Evolutionary conservation across 2,797 vertebrate genomes (phyloP).

Genomic region (Sandelia bainsii): DNA sequence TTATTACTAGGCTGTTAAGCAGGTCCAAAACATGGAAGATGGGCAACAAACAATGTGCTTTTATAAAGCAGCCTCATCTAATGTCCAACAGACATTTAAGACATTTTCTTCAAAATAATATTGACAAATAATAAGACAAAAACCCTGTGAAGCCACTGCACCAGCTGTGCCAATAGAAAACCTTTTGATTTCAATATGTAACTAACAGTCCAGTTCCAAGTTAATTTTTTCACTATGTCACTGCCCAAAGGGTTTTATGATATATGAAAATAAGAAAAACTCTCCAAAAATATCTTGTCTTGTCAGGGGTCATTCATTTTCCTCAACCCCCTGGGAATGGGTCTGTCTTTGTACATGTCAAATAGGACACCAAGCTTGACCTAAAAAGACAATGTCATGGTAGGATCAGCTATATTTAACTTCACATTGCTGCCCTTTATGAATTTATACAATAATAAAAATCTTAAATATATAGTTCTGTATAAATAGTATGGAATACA

Average conservation of each 20-base stretch:
- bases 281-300: not conserved
- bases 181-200: not conserved
- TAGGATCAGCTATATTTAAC: conserved; percentile 1
- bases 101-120: no score
- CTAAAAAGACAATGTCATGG: not conserved
- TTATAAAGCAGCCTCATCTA: not conserved
- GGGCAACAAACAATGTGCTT: not conserved
- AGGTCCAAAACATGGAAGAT: not conserved
- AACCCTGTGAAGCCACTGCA: no score
- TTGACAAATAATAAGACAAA: no score
- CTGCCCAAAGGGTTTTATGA: not conserved
- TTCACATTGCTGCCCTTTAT: not conserved
- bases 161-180: no score
- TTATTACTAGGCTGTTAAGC: no score
- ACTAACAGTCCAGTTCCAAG: not conserved
- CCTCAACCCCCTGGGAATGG: not conserved
- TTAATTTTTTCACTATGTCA: not conserved
- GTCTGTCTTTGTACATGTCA: conserved; percentile 15
- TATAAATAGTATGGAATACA: no score
- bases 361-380: conserved; percentile 9
- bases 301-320: conserved; percentile 9
- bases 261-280: not conserved
- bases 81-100: not conserved
- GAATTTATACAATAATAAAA: conserved; percentile 1
- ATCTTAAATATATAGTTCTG: no score